Evolutionary conservation across 1,140 invertebrate species (phyloP).

Genomic region (Drosophila triauraria): DNA sequence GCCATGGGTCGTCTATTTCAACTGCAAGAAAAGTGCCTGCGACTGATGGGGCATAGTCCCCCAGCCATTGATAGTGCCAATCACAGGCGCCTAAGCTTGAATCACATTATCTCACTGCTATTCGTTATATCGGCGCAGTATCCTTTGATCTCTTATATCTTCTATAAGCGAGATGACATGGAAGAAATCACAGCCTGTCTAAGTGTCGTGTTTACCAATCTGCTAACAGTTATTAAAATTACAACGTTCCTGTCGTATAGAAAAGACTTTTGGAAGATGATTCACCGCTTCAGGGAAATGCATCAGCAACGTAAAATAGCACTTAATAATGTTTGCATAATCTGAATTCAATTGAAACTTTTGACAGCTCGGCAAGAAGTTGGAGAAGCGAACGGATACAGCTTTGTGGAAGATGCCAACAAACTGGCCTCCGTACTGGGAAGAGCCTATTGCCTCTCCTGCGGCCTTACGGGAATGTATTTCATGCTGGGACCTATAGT

Average conservation of each 20-base stretch:
- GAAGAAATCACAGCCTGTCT: slow-evolving; percentile 68
- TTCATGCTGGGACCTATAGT: slow-evolving; percentile 71
- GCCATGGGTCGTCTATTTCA: slow-evolving; percentile 56
- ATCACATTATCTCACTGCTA: slow-evolving; percentile 53
- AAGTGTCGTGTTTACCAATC: slow-evolving; percentile 73
- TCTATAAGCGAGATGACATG: slow-evolving; percentile 67
- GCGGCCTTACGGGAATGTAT: slow-evolving; percentile 65
- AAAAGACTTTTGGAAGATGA: slow-evolving; percentile 60
- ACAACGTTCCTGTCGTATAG: slow-evolving; percentile 69
- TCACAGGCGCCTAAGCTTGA: slow-evolving; percentile 12
- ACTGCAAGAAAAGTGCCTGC: slow-evolving; percentile 62
- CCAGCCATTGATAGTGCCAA: slow-evolving; percentile 3
- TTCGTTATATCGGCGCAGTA: slow-evolving; percentile 75
- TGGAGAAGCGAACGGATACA: not conserved
- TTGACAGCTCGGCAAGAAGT: slow-evolving; percentile 39
- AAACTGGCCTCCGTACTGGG: slow-evolving; percentile 55
- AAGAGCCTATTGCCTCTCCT: slow-evolving; percentile 62
- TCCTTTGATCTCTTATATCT: slow-evolving; percentile 63
- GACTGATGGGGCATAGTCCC: slow-evolving; percentile 55
- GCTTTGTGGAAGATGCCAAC: slow-evolving; percentile 54
- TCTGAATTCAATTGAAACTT: slow-evolving; percentile 17
- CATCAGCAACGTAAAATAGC: slow-evolving; percentile 60
- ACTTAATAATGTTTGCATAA: slow-evolving; percentile 2
- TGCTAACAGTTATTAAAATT: slow-evolving; percentile 73
- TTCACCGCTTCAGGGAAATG: slow-evolving; percentile 66